Conservation (phyloP, 2,888 invertebrate species). For the Dryadula phaetusa region DNA sequence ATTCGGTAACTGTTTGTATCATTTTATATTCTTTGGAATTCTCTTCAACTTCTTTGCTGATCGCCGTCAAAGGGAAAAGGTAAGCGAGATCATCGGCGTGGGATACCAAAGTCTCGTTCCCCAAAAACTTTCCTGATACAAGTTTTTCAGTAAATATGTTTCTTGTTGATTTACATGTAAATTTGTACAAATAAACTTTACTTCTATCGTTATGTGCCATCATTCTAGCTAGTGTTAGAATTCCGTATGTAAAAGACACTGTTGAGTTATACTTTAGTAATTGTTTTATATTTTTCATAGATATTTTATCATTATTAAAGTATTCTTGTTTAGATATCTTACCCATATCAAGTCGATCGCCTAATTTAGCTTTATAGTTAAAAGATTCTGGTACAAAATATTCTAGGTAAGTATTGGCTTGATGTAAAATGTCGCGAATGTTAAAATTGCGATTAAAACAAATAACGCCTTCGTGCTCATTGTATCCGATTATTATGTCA, state of each 20-base stretch:
- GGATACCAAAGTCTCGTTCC: slow-evolving; percentile 28
- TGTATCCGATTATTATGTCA: slow-evolving; percentile 89
- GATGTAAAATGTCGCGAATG: slow-evolving; percentile 48
- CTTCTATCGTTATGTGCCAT: slow-evolving; percentile 50
- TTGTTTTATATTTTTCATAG: slow-evolving; percentile 50
- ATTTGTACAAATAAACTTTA: slow-evolving; percentile 61
- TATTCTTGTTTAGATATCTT: slow-evolving; percentile 58
- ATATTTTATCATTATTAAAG: slow-evolving; percentile 51
- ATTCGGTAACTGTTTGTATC: slow-evolving; percentile 57
- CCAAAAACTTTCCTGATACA: slow-evolving; percentile 27
- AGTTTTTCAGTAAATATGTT: slow-evolving; percentile 52
- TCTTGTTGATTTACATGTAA: slow-evolving; percentile 60
- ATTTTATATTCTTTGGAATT: slow-evolving; percentile 54
- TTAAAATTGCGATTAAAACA: slow-evolving; percentile 38
- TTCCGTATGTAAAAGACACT: slow-evolving; percentile 54
- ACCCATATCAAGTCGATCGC: slow-evolving; percentile 57
- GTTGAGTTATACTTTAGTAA: slow-evolving; percentile 51
- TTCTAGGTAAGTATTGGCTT: slow-evolving; percentile 56
- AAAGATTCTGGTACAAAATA: slow-evolving; percentile 58
- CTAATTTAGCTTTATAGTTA: slow-evolving; percentile 50
- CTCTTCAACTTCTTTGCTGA: slow-evolving; percentile 49
- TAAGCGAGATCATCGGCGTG: slow-evolving; percentile 43
- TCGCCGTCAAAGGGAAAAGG: slow-evolving; percentile 49
- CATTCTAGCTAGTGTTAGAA: slow-evolving; percentile 54
- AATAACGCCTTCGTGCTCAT: slow-evolving; percentile 86